A percentile compares a stretch with the other conserved stretches of the same genome.
These are phyloP conservation scores for Gracilinanus agilis DNA, from an alignment of 2,113 vertebrate species.

Conservation along the genomic window DNA sequence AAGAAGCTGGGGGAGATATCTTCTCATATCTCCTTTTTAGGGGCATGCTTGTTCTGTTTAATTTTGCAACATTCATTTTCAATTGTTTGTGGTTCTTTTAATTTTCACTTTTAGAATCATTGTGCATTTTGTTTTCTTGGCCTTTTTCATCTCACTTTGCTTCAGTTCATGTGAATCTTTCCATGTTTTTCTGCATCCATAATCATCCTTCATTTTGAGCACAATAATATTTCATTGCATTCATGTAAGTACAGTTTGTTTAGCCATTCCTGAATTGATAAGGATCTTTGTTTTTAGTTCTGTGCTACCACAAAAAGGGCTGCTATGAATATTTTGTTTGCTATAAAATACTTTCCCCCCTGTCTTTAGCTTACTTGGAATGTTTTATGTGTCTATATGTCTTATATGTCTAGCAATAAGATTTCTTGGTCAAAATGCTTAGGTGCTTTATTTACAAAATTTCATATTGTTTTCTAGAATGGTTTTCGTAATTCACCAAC, in stretches of 20 bases:
- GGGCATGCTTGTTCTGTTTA: neutral
- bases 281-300: neutral
- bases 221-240: neutral
- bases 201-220: neutral
- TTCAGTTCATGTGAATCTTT: neutral
- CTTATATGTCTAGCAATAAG: neutral
- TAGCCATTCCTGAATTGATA: neutral
- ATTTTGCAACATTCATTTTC: neutral
- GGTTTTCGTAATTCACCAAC: too few relatives aligned
- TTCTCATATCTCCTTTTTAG: neutral
- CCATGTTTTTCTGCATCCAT: neutral
- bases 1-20: neutral
- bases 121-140: neutral
- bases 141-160: neutral
- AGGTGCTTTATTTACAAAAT: neutral
- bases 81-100: neutral
- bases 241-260: neutral
- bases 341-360: neutral
- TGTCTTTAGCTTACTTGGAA: neutral
- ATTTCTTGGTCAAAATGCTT: neutral
- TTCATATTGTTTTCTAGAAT: neutral
- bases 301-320: neutral
- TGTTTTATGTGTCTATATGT: too few relatives aligned
- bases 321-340: neutral
- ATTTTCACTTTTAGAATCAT: neutral